Base-by-base conservation (phyloP, 2,797 vertebrate genomes). In the Balearica regulorum region DNA sequence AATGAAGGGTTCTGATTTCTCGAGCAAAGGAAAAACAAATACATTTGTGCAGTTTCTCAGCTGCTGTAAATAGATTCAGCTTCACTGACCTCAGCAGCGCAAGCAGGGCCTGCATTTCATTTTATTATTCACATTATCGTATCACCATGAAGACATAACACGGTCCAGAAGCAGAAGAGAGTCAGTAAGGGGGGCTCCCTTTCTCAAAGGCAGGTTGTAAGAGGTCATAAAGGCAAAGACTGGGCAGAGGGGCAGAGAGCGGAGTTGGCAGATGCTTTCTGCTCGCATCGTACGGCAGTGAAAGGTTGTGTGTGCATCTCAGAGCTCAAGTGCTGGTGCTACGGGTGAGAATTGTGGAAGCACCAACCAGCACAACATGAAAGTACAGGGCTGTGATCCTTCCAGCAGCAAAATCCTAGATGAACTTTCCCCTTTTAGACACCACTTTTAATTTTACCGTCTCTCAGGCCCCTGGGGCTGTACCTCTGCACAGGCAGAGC, bases 1-100 rank as follows among this genome's bases (percentile, higher is more conserved):
- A 94, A 96, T 96, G 58, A 90, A 70, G 72, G 92, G 80, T 95
- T 80, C 76, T 5, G 31, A 69, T 96, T 97, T 94, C 89, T 73
- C 9, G 16, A 80, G 51, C 44, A 68, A 79, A 93, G 21, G 57
- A 91, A 96, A 43, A 97, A 95, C 68, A 95, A 96, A 93, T 33
- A 95, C 12, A 25, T 82, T 81, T 75, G 5, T 80, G 51, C 78
- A 84, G 58, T 90, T 93, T 88, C 65, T 92, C 69, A 83, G 77
- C 61, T 87, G 39, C 90, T 91, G 71, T 82, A 93, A 97, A 96
- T 93, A 96, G 87, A 81, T 72, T 87, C 46, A 60, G 58, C 35
- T 93, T 80, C 79, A 71, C 79, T 73, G 65, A 92, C 66, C 62
- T 89, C 69, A 87, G 75, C 53, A 80, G 68, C 37, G 69, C 5